These are phyloP conservation scores for Cabera pusaria DNA, from an alignment of 2,888 invertebrate genomes.

Conservation along the genomic window DNA sequence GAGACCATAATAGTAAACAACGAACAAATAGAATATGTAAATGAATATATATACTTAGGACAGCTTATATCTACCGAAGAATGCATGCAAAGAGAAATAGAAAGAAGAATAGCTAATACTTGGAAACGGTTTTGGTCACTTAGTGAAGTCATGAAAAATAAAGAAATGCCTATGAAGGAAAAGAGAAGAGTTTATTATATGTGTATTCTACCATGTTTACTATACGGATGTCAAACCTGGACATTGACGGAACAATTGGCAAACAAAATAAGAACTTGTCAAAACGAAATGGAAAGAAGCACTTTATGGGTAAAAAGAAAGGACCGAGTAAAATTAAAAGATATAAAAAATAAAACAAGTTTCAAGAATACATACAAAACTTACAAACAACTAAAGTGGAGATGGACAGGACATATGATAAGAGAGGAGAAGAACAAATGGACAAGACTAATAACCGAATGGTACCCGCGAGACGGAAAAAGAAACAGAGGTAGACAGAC, in stretches of 20 bases:
- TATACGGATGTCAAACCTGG: slow-evolving; percentile 19
- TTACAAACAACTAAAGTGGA: no score
- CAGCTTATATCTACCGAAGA: slow-evolving; percentile 20
- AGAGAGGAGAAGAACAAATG: no score
- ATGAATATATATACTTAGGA: slow-evolving; percentile 23
- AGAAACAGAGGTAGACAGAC: background rate
- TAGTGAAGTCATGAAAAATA: slow-evolving; percentile 14
- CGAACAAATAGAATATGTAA: slow-evolving; percentile 21
- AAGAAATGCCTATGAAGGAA: slow-evolving; percentile 10
- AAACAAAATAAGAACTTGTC: slow-evolving; percentile 6
- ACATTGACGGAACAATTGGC: slow-evolving; percentile 8
- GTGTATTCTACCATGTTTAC: slow-evolving; percentile 17
- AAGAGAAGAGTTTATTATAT: slow-evolving; percentile 12
- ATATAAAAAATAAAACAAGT: background rate
- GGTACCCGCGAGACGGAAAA: background rate
- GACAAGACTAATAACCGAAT: no score
- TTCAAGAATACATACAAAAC: no score
- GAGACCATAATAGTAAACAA: no score
- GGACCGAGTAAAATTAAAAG: slow-evolving; percentile 1
- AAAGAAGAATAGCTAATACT: slow-evolving; percentile 19
- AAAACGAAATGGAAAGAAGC: slow-evolving; percentile 7
- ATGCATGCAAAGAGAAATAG: slow-evolving; percentile 22
- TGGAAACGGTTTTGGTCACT: slow-evolving; percentile 24
- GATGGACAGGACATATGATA: no score
- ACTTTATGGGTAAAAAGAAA: slow-evolving; percentile 1